Base-by-base conservation (phyloP, 2,797 vertebrate species). In the Scyliorhinus canicula region DNA sequence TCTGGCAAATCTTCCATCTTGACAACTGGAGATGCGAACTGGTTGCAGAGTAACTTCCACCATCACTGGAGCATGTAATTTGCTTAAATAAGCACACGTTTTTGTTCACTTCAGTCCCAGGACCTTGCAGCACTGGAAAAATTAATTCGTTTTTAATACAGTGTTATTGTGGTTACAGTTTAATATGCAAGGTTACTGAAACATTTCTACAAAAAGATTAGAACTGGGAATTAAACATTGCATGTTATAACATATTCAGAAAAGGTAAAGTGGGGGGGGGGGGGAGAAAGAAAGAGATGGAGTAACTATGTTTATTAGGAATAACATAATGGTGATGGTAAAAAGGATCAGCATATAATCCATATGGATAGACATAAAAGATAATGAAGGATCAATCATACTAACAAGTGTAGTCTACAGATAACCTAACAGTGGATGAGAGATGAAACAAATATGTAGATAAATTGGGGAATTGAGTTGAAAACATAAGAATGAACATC, bases 1-100 rank as follows among this genome's bases (percentile, higher is more conserved):
- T 96, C 96, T 96, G 96, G 95, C 96, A 97, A 96, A 96, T 96
- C 47, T 95, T 97, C 96, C 97, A 97, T 97, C 96, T 96, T 96
- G 97, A 97, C 97, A 97, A 96, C 95, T 97, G 97, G 97, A 96
- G 95, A 95, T 95, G 95, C 95, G 95, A 95, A 96, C 96, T 95
- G 96, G 96, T 93, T 95, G 95, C 79, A 96, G 96, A 95, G 96
- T 96, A 95, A 96, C 95, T 96, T 96, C 97, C 96, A 97, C 97
- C 97, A 97, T 97, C 96, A 96, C 97, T 95, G 96, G 95, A 63
- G 40, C n/a, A 55, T 1, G 40, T 40, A 69, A 2, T 95, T 95
- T 90, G 95, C 94, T 94, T 52, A 35, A 65, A 71, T 50, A 52
- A 28, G 93, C 14, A 4, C 31, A 93, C 31, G 71, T 94, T 35